A percentile compares a stretch with the other conserved stretches of the same genome.
phyloP scores from a whole-genome alignment of 2,888 invertebrate genomes.

The Drosophila nr. fundita region DNA sequence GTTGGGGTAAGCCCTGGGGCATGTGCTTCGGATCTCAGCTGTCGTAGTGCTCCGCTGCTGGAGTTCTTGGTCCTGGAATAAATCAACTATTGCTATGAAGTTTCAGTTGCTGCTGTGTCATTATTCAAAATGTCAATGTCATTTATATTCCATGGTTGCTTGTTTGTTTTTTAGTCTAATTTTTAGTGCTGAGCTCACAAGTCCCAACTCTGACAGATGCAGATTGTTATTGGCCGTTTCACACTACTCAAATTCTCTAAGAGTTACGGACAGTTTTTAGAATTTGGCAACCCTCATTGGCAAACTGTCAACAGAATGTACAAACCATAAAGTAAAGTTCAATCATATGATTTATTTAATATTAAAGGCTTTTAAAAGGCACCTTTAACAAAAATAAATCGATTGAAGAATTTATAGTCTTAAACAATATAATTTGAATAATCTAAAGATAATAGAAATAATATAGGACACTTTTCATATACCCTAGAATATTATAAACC shows the following conservation, averaged over 20 bases:
- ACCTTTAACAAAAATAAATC: not conserved
- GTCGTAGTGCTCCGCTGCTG: slow-evolving; percentile 20
- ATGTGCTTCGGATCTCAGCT: slow-evolving; percentile 14
- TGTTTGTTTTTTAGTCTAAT: slow-evolving; percentile 37
- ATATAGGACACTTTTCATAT: not conserved
- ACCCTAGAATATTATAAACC: not conserved
- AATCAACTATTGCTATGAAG: slow-evolving; percentile 30
- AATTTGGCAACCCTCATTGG: slow-evolving; percentile 26
- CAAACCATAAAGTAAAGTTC: not conserved
- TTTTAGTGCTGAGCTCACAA: slow-evolving; percentile 64
- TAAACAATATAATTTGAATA: not conserved
- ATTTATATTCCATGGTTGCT: slow-evolving; percentile 55
- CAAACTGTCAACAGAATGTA: slow-evolving; percentile 28
- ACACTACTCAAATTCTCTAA: slow-evolving; percentile 3
- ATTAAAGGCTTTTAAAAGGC: slow-evolving; percentile 10
- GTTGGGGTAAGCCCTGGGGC: slow-evolving; percentile 13
- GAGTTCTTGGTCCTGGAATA: slow-evolving; percentile 6
- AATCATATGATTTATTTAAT: slow-evolving; percentile 7
- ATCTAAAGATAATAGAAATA: not conserved
- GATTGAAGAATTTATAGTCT: not conserved
- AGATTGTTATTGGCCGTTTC: slow-evolving; percentile 58
- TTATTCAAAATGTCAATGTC: slow-evolving; percentile 84
- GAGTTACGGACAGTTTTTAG: slow-evolving; percentile 54
- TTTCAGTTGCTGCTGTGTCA: slow-evolving; percentile 64
- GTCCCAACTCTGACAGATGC: slow-evolving; percentile 73